phyloP scores from a whole-genome alignment of 1,140 invertebrate genomes.

The Leptinotarsa defecta region DNA sequence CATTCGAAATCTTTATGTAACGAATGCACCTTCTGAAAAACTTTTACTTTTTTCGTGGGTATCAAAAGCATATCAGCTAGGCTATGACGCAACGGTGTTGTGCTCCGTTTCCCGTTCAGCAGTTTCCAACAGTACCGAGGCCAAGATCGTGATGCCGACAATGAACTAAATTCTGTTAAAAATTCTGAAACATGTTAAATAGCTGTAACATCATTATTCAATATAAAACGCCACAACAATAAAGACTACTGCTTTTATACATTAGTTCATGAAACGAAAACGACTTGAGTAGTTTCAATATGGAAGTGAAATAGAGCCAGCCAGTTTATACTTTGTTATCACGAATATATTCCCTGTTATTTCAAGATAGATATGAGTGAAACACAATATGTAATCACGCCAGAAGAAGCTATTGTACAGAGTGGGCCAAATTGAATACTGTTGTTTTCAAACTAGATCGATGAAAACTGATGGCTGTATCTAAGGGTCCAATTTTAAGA shows the following conservation, averaged over 20 bases:
- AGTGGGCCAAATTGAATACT: no score
- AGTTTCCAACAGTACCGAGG: background rate
- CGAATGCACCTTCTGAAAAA: background rate
- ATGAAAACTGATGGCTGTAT: no score
- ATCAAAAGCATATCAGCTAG: background rate
- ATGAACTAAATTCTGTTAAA: background rate
- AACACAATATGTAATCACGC: no score
- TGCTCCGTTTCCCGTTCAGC: background rate
- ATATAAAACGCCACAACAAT: background rate
- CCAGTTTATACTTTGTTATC: no score
- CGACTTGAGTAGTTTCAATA: background rate
- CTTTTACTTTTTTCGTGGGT: no score
- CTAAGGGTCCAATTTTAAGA: no score
- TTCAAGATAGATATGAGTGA: no score
- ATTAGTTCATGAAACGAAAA: background rate
- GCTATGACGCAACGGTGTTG: background rate
- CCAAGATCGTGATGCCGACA: background rate
- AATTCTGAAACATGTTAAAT: background rate
- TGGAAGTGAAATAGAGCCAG: no score
- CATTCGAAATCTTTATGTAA: no score
- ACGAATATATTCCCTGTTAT: no score
- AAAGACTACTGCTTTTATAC: background rate
- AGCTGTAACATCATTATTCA: background rate
- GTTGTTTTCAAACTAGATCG: no score
- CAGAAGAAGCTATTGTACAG: no score